These are phyloP conservation scores for Ennomos quercinarius DNA, from an alignment of 2,888 invertebrate species.

Conservation along the genomic window DNA sequence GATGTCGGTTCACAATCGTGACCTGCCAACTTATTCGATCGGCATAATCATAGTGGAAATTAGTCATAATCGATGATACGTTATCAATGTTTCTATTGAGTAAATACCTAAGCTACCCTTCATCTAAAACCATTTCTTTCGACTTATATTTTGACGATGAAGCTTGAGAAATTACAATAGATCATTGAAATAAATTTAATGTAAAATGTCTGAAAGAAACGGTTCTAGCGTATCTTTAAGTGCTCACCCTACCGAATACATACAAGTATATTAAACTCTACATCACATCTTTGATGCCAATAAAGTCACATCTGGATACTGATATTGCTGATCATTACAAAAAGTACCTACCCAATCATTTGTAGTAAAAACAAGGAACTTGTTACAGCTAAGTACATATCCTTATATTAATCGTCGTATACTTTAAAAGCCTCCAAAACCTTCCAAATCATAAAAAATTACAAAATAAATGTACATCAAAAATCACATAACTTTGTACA, in stretches of 20 bases:
- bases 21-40: slow-evolving; percentile 50
- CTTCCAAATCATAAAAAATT: slow-evolving; percentile 66
- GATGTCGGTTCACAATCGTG: slow-evolving; percentile 59
- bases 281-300: slow-evolving; percentile 53
- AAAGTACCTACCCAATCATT: slow-evolving; percentile 64
- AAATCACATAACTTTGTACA: slow-evolving; percentile 73
- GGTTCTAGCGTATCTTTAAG: slow-evolving; percentile 32
- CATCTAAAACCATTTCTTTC: slow-evolving; percentile 29
- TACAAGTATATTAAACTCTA: slow-evolving; percentile 36
- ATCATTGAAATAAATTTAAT: neutral
- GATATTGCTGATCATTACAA: slow-evolving; percentile 48
- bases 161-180: neutral
- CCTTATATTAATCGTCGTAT: slow-evolving; percentile 81
- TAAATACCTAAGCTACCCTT: slow-evolving; percentile 16
- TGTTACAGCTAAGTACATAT: slow-evolving; percentile 82
- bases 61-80: slow-evolving; percentile 37
- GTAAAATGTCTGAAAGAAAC: slow-evolving; percentile 22
- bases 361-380: slow-evolving; percentile 75
- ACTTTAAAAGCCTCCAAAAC: slow-evolving; percentile 84
- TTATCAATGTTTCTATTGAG: slow-evolving; percentile 13
- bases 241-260: slow-evolving; percentile 53
- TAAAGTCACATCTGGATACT: slow-evolving; percentile 48
- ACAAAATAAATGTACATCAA: slow-evolving; percentile 64
- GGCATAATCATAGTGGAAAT: slow-evolving; percentile 42
- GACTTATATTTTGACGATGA: slow-evolving; percentile 1